Conservation (phyloP, 2,888 invertebrate species). For the Tuta absoluta region DNA sequence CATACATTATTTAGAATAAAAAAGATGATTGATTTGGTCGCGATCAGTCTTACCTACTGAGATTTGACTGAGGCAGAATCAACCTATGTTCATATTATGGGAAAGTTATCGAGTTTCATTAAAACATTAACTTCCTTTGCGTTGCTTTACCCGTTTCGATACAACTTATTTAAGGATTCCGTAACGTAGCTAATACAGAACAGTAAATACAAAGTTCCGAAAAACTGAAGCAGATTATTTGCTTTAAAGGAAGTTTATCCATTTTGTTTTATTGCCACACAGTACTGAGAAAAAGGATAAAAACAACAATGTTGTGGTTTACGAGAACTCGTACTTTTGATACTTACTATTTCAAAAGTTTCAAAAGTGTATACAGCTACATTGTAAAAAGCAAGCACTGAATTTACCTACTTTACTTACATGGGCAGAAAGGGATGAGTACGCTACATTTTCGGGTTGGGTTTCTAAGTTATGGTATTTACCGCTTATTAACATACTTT, state of each 20-base stretch:
- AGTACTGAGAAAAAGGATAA: neutral
- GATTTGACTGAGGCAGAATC: too few relatives aligned
- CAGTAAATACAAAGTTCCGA: too few relatives aligned
- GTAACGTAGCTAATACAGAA: too few relatives aligned
- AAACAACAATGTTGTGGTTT: conserved; percentile 1
- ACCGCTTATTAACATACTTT: conserved; percentile 12
- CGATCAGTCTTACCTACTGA: too few relatives aligned
- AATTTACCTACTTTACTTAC: neutral
- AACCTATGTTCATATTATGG: too few relatives aligned
- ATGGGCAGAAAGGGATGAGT: neutral
- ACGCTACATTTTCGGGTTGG: conserved; percentile 4
- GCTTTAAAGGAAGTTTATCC: neutral
- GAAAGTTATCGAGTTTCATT: too few relatives aligned
- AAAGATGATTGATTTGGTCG: too few relatives aligned
- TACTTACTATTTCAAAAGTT: too few relatives aligned
- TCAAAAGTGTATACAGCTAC: neutral
- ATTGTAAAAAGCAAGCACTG: neutral
- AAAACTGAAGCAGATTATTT: neutral
- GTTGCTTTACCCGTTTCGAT: too few relatives aligned
- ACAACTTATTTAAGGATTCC: too few relatives aligned
- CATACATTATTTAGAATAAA: too few relatives aligned
- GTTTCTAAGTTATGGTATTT: conserved; percentile 16
- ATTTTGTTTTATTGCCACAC: neutral
- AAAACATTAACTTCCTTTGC: too few relatives aligned
- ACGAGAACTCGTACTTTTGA: neutral